These are phyloP conservation scores for Hippasteria phrygiana DNA, from an alignment of 53 echinoderm and acorn worm species.

Conservation along the genomic window DNA sequence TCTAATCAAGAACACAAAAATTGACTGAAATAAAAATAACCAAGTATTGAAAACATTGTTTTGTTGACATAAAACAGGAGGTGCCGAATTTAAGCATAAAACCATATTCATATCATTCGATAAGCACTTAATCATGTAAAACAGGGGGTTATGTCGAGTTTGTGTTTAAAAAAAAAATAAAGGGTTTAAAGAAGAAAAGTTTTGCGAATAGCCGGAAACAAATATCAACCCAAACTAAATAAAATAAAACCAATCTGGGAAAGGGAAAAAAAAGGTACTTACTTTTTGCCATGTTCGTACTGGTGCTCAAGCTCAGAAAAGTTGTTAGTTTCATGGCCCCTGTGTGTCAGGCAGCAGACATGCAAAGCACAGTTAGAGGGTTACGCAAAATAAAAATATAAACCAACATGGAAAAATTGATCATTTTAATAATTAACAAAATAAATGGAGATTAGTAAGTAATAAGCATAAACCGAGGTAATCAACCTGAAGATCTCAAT, in stretches of 20 bases:
- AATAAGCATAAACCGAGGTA: not conserved
- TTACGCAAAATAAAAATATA: conserved; percentile 19
- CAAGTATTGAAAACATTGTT: too few relatives aligned
- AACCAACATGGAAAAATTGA: not conserved
- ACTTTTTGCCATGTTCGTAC: conserved; percentile 84
- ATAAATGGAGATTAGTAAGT: not conserved
- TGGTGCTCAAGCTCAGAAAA: conserved; percentile 77
- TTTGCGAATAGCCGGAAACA: not conserved
- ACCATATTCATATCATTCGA: too few relatives aligned
- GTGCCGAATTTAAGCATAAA: too few relatives aligned
- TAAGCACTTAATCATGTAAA: too few relatives aligned
- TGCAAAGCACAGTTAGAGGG: conserved; percentile 46
- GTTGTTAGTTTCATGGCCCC: conserved; percentile 90
- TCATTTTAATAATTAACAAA: not conserved
- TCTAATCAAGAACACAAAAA: too few relatives aligned
- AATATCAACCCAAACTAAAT: conserved; percentile 1
- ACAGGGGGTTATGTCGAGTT: too few relatives aligned
- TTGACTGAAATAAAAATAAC: too few relatives aligned
- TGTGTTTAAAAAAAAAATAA: too few relatives aligned
- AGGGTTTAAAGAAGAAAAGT: too few relatives aligned
- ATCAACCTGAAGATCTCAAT: not conserved
- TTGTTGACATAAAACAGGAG: too few relatives aligned
- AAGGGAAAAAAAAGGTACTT: conserved; percentile 64
- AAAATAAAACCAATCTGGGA: not conserved
- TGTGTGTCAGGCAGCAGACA: conserved; percentile 74